Percentiles rank a stretch among this genome's conserved stretches.
phyloP scores from a whole-genome alignment of 2,797 vertebrate species.

The Naso thynnoides region DNA sequence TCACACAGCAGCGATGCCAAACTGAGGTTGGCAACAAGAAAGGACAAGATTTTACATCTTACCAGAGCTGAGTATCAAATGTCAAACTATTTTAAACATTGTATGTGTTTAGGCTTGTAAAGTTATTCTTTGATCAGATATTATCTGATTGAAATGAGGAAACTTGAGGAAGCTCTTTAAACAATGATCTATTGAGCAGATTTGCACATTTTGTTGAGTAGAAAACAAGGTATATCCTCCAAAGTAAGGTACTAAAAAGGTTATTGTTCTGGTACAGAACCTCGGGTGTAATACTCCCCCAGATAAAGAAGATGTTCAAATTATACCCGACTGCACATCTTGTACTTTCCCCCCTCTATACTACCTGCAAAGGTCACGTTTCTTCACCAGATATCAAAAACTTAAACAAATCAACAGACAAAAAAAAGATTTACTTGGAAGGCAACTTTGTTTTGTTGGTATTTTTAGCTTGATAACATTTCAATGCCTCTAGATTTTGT shows the following conservation, averaged over 20 bases:
- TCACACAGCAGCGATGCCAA: not conserved
- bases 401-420: no score
- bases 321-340: not conserved
- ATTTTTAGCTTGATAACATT: not conserved
- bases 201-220: no score
- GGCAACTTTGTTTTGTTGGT: not conserved
- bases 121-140: slow-evolving; percentile 11
- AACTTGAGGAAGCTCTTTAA: not conserved
- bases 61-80: not conserved
- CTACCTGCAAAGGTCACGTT: no score
- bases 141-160: not conserved
- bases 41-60: not conserved
- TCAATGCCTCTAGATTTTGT: not conserved
- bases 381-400: no score
- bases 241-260: not conserved
- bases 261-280: not conserved
- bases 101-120: not conserved
- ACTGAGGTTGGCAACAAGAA: not conserved
- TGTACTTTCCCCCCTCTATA: not conserved
- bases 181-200: not conserved
- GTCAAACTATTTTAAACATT: not conserved
- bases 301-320: not conserved
- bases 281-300: not conserved
- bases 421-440: no score
- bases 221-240: not conserved